A percentile compares a stretch with the other conserved stretches of the same genome.
Conservation (phyloP, 2,113 vertebrate genomes). For the Poeciliopsis prolifica region DNA sequence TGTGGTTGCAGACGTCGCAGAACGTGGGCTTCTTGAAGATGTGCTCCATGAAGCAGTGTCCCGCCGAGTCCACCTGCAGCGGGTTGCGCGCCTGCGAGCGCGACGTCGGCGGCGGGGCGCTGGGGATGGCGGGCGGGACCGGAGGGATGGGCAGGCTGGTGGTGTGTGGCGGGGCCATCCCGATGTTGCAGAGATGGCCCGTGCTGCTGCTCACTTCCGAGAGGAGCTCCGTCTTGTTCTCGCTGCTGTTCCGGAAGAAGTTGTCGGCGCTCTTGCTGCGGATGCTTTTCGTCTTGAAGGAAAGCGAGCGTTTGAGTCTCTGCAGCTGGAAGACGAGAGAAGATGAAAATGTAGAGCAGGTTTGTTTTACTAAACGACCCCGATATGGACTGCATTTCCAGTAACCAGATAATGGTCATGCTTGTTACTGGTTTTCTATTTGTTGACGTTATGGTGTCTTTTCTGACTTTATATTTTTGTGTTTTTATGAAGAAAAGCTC, state of each 20-base stretch:
- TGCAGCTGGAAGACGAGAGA: constrained; percentile 81
- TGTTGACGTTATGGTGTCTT: too few relatives aligned
- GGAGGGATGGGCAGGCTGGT: constrained; percentile 63
- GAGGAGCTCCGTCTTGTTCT: constrained; percentile 86
- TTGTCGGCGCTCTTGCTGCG: constrained; percentile 98
- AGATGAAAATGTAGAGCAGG: background rate
- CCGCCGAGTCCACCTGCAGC: constrained; percentile 80
- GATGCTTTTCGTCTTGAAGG: constrained; percentile 98
- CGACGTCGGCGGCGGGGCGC: constrained; percentile 78
- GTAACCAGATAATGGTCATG: too few relatives aligned
- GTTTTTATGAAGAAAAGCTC: too few relatives aligned
- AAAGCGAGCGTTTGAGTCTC: constrained; percentile 94
- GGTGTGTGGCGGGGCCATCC: constrained; percentile 69
- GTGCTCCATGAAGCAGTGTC: constrained; percentile 94
- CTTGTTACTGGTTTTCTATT: too few relatives aligned
- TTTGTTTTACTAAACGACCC: background rate
- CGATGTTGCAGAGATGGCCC: constrained; percentile 81
- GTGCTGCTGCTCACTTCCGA: constrained; percentile 86
- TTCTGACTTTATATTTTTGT: too few relatives aligned
- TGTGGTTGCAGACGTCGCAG: constrained; percentile 98
- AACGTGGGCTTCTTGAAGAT: constrained; percentile 99
- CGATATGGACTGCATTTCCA: background rate
- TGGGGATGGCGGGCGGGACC: constrained; percentile 73
- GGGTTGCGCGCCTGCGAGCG: constrained; percentile 84
- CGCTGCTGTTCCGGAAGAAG: constrained; percentile 90